A percentile compares a stretch with the other conserved stretches of the same genome.
Evolutionary conservation across 1,140 invertebrate genomes (phyloP).

Genomic region (Brachionus calyciflorus): DNA sequence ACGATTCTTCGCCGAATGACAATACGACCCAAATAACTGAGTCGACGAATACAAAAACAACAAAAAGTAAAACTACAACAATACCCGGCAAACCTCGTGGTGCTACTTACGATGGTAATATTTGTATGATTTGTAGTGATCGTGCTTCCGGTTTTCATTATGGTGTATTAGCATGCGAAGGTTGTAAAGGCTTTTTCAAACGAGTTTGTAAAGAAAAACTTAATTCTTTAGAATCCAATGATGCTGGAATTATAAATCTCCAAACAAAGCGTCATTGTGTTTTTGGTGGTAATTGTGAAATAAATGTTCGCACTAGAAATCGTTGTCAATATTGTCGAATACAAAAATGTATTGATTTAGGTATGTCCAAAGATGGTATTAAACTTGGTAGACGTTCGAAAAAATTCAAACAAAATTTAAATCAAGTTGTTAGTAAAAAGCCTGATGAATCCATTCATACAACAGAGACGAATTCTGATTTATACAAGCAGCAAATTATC

Average conservation of each 20-base stretch:
- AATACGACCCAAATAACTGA: neutral
- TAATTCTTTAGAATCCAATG: neutral
- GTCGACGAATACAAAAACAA: neutral
- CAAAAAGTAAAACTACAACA: neutral
- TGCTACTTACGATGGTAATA: conserved; percentile 47
- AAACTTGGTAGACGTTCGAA: conserved; percentile 99
- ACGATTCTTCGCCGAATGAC: neutral
- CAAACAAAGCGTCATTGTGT: conserved; percentile 49
- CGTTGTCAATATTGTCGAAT: conserved; percentile 97
- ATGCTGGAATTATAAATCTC: conserved; percentile 50
- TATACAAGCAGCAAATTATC: conserved; percentile 23
- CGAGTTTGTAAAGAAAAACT: conserved; percentile 51
- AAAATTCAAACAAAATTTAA: conserved; percentile 63
- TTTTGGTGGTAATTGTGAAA: conserved; percentile 39
- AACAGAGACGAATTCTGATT: neutral
- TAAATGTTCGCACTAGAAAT: conserved; percentile 73
- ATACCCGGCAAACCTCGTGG: conserved; percentile 13
- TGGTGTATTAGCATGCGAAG: conserved; percentile 63
- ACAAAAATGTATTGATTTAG: conserved; percentile 96
- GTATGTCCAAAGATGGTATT: conserved; percentile 99
- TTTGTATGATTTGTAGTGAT: conserved; percentile 61
- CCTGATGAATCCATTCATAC: neutral
- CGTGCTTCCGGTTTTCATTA: conserved; percentile 63
- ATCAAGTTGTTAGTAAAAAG: neutral
- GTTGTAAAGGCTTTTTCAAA: conserved; percentile 63